Base-by-base conservation (phyloP, 1,140 invertebrate species). In the Drosophila carrolli region DNA sequence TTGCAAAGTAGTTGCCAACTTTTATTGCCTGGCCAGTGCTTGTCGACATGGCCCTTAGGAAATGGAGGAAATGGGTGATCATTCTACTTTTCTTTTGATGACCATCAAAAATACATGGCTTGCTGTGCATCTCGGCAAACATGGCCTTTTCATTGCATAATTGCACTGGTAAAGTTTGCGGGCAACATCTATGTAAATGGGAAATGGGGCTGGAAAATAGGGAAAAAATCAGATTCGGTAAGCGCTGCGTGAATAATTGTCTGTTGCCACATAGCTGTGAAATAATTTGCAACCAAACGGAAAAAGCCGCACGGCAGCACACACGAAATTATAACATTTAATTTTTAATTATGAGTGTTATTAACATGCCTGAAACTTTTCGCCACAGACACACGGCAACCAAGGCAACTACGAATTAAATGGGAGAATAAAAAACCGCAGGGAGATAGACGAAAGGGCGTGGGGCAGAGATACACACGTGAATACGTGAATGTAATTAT, bases 291-390 rank as follows among this genome's bases (percentile, higher is more conserved):
- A 51, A 48, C 57, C 50, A 68, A 68, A 72, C 51, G 77, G 58
- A 74, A 56, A 48, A 61, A 76, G 66, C 81, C 81, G 58, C 81
- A 84, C 66, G 61, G 75, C 54, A 83, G 81, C 82, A 76, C 82
- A 86, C 71, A 83, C 56, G 59, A 79, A 83, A 89, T 88, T 76
- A 86, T 73, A 76, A 66, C 71, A 83, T 88, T 86, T 88, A 83
- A 86, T 86, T 83, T 88, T 86, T 86, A 86, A 86, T 86, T 86
- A 86, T 88, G 82, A 83, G 75, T 79, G 71, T 77, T 88, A 88
- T 86, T 88, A 86, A 86, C 82, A 86, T 88, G 62, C 70, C 70
- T 65, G 83, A 66, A 86, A 86, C 71, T 83, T 83, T 78, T 79
- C 55, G 60, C 82, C 83, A 38, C 78, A 78, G 63, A 76, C 82